These are phyloP conservation scores for Trichosurus vulpecula DNA, from an alignment of 2,797 vertebrate species.

Conservation along the genomic window DNA sequence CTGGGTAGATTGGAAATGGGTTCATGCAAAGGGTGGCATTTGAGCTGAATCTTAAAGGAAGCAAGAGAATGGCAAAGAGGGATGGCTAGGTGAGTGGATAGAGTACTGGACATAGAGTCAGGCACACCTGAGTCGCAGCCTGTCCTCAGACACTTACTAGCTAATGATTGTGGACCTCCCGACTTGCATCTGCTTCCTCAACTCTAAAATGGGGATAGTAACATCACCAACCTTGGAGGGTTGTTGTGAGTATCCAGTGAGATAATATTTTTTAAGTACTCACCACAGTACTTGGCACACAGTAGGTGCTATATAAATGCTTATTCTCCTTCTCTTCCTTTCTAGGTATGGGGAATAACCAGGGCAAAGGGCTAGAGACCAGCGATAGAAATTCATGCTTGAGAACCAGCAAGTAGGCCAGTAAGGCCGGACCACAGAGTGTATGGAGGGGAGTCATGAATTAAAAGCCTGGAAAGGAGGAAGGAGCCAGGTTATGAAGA, in stretches of 20 bases:
- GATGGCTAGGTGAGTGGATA: background rate
- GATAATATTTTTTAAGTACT: background rate
- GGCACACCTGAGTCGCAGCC: background rate
- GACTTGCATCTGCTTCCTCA: background rate
- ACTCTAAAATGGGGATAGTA: background rate
- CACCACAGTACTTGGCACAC: background rate
- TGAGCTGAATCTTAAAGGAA: background rate
- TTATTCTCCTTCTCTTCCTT: background rate
- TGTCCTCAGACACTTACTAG: background rate
- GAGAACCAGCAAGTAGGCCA: too few relatives aligned
- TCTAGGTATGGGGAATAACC: too few relatives aligned
- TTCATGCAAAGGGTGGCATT: background rate
- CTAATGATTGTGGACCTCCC: background rate
- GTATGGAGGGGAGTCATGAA: too few relatives aligned
- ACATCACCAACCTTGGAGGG: background rate
- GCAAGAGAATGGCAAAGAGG: background rate
- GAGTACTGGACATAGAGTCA: background rate
- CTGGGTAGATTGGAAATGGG: too few relatives aligned
- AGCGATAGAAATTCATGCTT: too few relatives aligned
- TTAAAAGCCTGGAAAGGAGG: too few relatives aligned
- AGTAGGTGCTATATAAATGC: background rate
- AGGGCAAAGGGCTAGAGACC: too few relatives aligned
- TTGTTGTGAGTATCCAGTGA: background rate
- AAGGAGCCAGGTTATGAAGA: too few relatives aligned
- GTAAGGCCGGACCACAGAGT: too few relatives aligned